Conservation (phyloP, 1,140 invertebrate genomes). For the Pseudomyrmex sp. region DNA sequence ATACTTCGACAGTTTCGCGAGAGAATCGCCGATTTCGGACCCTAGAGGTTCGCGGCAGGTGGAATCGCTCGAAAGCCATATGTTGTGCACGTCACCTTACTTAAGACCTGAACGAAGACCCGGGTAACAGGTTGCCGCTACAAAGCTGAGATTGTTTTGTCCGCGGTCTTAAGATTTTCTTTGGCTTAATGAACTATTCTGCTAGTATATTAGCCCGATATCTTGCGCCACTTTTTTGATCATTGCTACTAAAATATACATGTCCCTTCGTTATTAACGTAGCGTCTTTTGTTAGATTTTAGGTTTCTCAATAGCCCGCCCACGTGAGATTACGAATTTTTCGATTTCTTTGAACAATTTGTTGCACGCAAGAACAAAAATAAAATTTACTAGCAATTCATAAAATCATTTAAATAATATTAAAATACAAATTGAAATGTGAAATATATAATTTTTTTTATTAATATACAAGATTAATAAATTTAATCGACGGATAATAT, state of each 20-base stretch:
- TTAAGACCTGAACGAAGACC: constrained; percentile 64
- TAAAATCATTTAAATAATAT: neutral
- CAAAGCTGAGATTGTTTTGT: constrained; percentile 77
- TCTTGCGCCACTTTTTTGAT: constrained; percentile 51
- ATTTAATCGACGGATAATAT: neutral
- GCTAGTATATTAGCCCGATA: constrained; percentile 60
- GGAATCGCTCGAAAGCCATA: constrained; percentile 75
- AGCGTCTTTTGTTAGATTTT: constrained; percentile 48
- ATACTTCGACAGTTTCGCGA: constrained; percentile 10
- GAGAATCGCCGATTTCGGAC: constrained; percentile 44
- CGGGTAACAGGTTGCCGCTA: constrained; percentile 77
- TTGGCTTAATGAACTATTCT: constrained; percentile 73
- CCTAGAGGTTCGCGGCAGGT: constrained; percentile 68
- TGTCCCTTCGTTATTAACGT: constrained; percentile 19
- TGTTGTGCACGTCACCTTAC: constrained; percentile 74
- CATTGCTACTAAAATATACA: constrained; percentile 54
- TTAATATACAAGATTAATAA: neutral
- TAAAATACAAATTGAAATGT: neutral
- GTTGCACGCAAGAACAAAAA: neutral
- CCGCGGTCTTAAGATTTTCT: constrained; percentile 66
- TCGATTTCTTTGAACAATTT: neutral
- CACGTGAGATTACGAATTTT: constrained; percentile 12
- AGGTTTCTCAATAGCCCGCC: constrained; percentile 9
- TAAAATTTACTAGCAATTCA: neutral
- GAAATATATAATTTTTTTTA: too few relatives aligned